phyloP scores from a whole-genome alignment of 2,888 invertebrate genomes.

The Stenolophus ochropezus region DNA sequence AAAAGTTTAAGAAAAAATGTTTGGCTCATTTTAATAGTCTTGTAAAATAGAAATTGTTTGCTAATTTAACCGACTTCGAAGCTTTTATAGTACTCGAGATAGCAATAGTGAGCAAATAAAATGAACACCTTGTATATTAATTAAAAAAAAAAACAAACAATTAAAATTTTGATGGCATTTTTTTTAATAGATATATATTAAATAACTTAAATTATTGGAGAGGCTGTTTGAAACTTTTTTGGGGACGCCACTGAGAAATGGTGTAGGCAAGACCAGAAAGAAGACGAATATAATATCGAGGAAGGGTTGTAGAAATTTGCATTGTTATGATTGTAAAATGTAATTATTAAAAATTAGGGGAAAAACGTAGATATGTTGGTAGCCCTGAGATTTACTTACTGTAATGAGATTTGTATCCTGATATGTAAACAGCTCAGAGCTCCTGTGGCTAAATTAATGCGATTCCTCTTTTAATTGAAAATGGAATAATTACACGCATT shows the following conservation, averaged over 20 bases:
- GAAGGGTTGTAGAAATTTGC: conserved; percentile 54
- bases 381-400: conserved; percentile 47
- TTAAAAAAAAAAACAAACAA: no score
- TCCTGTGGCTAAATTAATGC: conserved; percentile 38
- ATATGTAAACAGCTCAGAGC: conserved; percentile 33
- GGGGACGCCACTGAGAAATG: neutral
- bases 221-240: neutral
- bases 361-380: conserved; percentile 40
- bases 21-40: no score
- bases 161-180: neutral
- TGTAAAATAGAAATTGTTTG: no score
- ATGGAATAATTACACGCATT: conserved; percentile 33
- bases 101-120: no score
- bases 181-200: neutral
- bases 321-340: conserved; percentile 50
- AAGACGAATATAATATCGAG: conserved; percentile 48
- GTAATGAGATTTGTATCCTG: conserved; percentile 42
- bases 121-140: no score
- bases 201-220: neutral
- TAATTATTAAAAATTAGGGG: conserved; percentile 44
- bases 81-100: no score
- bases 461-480: conserved; percentile 36
- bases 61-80: no score
- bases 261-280: conserved; percentile 30
- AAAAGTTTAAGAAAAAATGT: no score